Evolutionary conservation across 2,797 vertebrate species (phyloP).

Genomic region (Acanthurus lineatus): DNA sequence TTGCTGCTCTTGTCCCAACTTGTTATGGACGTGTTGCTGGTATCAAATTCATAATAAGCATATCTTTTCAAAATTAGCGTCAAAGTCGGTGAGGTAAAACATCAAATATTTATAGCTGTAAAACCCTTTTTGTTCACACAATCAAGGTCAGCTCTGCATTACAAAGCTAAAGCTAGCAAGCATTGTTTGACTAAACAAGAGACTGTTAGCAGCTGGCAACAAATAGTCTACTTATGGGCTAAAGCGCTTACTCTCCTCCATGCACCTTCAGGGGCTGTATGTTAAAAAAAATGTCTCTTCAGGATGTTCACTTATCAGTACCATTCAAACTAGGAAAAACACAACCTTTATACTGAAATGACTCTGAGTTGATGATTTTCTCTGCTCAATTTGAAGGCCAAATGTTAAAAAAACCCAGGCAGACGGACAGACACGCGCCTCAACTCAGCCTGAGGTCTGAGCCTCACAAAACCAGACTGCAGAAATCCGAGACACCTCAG

Average conservation of each 20-base stretch:
- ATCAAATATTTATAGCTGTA: too few species aligned
- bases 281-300: too few species aligned
- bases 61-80: too few species aligned
- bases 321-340: neutral
- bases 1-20: too few species aligned
- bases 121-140: neutral
- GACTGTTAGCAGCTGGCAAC: too few species aligned
- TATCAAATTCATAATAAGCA: too few species aligned
- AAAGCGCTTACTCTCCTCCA: too few species aligned
- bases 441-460: neutral
- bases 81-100: too few species aligned
- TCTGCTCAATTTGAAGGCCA: conserved; percentile 26
- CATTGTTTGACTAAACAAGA: neutral
- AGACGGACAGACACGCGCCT: neutral
- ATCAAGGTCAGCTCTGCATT: neutral
- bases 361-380: conserved; percentile 1
- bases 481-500: conserved; percentile 28
- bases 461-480: neutral
- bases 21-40: too few species aligned
- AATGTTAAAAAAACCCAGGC: conserved; percentile 42
- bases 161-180: neutral
- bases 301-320: too few species aligned
- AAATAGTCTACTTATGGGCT: too few species aligned
- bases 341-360: neutral
- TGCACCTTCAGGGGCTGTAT: too few species aligned